phyloP scores from a whole-genome alignment of 2,797 vertebrate genomes.

The Arvicola amphibius region DNA sequence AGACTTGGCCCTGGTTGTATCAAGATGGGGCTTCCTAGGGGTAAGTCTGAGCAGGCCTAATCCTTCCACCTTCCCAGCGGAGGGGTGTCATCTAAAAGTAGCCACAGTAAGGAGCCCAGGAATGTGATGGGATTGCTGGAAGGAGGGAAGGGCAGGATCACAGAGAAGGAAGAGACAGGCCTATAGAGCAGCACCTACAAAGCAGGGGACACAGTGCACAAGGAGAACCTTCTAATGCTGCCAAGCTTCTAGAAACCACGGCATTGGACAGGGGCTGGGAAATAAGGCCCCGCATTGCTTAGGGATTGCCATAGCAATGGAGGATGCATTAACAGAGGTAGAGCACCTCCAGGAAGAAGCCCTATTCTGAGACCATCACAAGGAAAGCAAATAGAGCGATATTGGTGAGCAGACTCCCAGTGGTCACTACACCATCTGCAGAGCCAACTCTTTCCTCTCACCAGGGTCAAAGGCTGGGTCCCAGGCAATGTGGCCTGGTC shows the following conservation, averaged over 20 bases:
- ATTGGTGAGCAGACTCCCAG: not conserved
- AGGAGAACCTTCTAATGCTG: not conserved
- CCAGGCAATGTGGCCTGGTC: accelerated
- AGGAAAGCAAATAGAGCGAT: accelerated
- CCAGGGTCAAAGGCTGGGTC: accelerated
- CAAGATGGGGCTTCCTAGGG: not conserved
- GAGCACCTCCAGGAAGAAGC: not conserved
- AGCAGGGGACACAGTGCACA: accelerated
- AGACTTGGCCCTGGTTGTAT: accelerated
- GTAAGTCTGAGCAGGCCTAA: not conserved
- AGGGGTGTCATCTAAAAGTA: not conserved
- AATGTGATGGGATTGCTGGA: not conserved
- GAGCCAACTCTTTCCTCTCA: not conserved
- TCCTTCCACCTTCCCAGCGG: not conserved
- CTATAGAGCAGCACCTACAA: no score
- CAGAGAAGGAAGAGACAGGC: not conserved
- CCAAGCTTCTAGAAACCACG: not conserved
- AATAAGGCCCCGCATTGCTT: not conserved
- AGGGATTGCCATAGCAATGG: not conserved
- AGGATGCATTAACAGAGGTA: not conserved
- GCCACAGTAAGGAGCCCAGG: not conserved
- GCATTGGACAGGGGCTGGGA: not conserved
- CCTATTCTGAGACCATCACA: not conserved
- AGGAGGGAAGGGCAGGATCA: not conserved
- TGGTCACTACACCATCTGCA: not conserved